These are phyloP conservation scores for Willisornis vidua DNA, from an alignment of 2,113 vertebrate species.

Conservation along the genomic window DNA sequence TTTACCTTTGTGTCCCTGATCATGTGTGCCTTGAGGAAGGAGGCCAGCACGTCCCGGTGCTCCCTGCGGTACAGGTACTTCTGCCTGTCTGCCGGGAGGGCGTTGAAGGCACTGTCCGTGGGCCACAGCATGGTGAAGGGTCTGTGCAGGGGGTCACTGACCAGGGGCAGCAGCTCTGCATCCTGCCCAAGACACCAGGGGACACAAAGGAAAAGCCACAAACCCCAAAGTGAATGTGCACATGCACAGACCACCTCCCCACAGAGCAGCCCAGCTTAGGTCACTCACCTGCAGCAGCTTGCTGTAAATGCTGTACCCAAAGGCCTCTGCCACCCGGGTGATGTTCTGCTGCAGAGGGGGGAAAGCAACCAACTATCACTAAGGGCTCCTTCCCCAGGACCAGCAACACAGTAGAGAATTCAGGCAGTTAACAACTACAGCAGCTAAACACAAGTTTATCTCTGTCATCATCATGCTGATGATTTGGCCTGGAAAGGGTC, in stretches of 20 bases:
- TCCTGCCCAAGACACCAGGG: constrained; percentile 66
- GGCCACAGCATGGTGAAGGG: constrained; percentile 95
- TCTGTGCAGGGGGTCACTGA: constrained; percentile 74
- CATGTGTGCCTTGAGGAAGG: constrained; percentile 87
- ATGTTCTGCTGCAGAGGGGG: constrained; percentile 80
- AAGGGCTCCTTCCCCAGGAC: no score
- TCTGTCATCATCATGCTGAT: neutral
- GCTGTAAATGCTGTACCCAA: constrained; percentile 87
- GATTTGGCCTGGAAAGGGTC: neutral
- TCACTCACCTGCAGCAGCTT: constrained; percentile 83
- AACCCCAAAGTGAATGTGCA: neutral
- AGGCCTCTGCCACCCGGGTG: constrained; percentile 74
- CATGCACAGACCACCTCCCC: neutral
- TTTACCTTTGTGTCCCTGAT: constrained; percentile 81
- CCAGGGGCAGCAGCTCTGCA: constrained; percentile 78
- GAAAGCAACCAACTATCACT: neutral
- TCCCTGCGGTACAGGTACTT: constrained; percentile 86
- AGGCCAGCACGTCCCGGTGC: constrained; percentile 82
- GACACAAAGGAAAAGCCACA: neutral
- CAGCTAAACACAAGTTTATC: neutral
- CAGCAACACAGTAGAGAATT: neutral
- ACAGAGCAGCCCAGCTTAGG: neutral
- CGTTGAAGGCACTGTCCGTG: constrained; percentile 80
- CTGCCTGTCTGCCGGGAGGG: constrained; percentile 77
- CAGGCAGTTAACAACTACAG: neutral